Conservation (phyloP, 2,797 vertebrate genomes). For the Leucoraja ocellata region DNA sequence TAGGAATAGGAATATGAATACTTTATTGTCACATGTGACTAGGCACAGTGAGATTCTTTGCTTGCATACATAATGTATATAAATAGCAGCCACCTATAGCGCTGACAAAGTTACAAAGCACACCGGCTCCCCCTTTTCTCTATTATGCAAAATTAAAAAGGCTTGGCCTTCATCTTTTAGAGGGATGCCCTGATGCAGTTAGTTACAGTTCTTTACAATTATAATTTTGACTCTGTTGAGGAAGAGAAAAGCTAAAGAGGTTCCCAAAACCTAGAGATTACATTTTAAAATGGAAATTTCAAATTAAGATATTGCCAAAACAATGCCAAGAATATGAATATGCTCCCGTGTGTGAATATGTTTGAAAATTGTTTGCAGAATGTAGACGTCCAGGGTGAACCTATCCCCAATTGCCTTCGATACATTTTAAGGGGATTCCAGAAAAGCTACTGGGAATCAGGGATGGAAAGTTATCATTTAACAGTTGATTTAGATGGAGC, state of each 20-base stretch:
- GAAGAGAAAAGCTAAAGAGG: not conserved
- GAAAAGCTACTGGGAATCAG: not conserved
- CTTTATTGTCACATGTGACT: too few relatives aligned
- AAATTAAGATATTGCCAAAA: not conserved
- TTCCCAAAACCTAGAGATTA: not conserved
- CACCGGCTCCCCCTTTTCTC: too few relatives aligned
- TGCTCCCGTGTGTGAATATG: too few relatives aligned
- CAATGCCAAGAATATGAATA: not conserved
- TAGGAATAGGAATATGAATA: not conserved
- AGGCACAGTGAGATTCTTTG: too few relatives aligned
- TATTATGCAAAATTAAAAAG: not conserved
- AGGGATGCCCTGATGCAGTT: not conserved
- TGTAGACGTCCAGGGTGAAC: too few relatives aligned
- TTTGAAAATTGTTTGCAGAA: too few relatives aligned
- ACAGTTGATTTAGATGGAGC: not conserved
- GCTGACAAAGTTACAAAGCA: too few relatives aligned
- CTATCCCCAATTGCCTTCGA: too few relatives aligned
- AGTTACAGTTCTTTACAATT: too few relatives aligned
- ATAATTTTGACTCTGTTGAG: too few relatives aligned
- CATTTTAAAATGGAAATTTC: not conserved
- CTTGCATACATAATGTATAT: too few relatives aligned
- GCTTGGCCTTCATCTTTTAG: not conserved
- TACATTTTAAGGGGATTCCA: not conserved
- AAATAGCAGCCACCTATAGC: too few relatives aligned
- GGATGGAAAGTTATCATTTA: not conserved